Evolutionary conservation across 2,113 vertebrate genomes (phyloP).

Genomic region (Bettongia penicillata): DNA sequence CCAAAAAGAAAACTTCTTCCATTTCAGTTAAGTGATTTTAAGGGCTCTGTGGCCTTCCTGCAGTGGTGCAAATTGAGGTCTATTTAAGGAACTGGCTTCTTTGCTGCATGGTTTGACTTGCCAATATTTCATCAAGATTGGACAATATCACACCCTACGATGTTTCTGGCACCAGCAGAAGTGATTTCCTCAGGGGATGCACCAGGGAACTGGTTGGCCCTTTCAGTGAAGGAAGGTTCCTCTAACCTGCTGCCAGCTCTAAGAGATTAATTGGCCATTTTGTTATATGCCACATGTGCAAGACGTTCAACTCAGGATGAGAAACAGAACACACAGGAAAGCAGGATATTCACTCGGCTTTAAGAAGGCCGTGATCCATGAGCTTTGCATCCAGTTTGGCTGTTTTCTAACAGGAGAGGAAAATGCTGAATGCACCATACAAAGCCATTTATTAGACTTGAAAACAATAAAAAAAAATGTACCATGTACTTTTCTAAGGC

Average conservation of each 20-base stretch:
- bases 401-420: conserved; percentile 51
- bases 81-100: conserved; percentile 68
- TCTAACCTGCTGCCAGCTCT: background rate
- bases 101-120: conserved; percentile 54
- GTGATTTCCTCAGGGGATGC: conserved; percentile 41
- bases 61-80: background rate
- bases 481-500: conserved; percentile 32
- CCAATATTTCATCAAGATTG: conserved; percentile 58
- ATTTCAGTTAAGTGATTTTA: background rate
- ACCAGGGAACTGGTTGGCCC: conserved; percentile 35
- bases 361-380: conserved; percentile 44
- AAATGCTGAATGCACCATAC: conserved; percentile 52
- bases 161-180: conserved; percentile 45
- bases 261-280: conserved; percentile 35
- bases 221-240: conserved; percentile 50
- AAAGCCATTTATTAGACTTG: conserved; percentile 12
- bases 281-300: conserved; percentile 26
- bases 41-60: conserved; percentile 47
- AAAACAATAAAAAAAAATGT: conserved; percentile 35
- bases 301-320: conserved; percentile 59
- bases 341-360: conserved; percentile 34
- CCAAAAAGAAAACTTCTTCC: conserved; percentile 63
- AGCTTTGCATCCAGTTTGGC: conserved; percentile 55
- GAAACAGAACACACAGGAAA: conserved; percentile 43
- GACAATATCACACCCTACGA: conserved; percentile 29